phyloP scores from a whole-genome alignment of 2,888 invertebrate genomes.

The Rotaria macrura region DNA sequence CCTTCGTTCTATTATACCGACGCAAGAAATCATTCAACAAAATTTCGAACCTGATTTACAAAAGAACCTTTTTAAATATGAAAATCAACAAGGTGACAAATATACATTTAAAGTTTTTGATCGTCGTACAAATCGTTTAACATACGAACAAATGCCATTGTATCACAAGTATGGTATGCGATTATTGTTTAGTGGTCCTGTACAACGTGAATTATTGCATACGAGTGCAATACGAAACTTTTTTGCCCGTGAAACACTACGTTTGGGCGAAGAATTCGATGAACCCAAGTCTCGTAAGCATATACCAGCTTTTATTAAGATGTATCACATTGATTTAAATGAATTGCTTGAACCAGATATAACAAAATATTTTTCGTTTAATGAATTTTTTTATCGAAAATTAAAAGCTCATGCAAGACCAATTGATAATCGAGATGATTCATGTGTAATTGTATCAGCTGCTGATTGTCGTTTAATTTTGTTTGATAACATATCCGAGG shows the following conservation, averaged over 20 bases:
- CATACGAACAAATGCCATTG: background rate
- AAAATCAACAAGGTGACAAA: background rate
- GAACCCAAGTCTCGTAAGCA: constrained; percentile 13
- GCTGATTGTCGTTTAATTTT: constrained; percentile 7
- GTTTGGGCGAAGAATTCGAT: constrained; percentile 2
- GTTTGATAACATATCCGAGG: background rate
- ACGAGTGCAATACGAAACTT: background rate
- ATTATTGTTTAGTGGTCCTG: background rate
- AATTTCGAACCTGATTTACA: background rate
- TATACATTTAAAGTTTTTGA: background rate
- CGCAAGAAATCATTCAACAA: background rate
- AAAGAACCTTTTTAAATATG: background rate
- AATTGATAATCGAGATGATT: constrained; percentile 55
- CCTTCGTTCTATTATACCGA: background rate
- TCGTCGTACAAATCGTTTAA: background rate
- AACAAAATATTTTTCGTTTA: background rate
- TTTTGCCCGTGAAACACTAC: background rate
- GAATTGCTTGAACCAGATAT: constrained; percentile 16
- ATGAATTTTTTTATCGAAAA: constrained; percentile 73
- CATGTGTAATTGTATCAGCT: background rate
- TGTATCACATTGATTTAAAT: background rate
- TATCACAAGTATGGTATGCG: constrained; percentile 8
- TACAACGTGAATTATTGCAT: constrained; percentile 9
- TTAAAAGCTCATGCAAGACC: constrained; percentile 66
- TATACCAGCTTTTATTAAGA: background rate